Base-by-base conservation (phyloP, 2,888 invertebrate species). In the Anoncus sp. region DNA sequence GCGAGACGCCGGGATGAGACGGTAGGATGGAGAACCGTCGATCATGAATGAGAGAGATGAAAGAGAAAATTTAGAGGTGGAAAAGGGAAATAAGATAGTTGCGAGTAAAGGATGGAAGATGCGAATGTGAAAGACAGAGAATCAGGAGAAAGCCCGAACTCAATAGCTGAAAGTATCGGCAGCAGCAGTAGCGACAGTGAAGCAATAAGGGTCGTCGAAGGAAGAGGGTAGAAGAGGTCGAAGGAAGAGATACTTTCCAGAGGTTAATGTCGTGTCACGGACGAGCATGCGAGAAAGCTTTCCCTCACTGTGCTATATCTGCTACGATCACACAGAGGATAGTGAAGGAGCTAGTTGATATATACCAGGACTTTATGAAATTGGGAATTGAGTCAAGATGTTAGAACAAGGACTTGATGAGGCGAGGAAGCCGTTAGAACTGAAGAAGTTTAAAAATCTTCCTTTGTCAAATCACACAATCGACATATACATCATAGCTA, bases 1-100 rank as follows among this genome's bases (percentile, higher is more conserved):
- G 27, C 9, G 20, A n/a, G 31, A 49, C 16, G 18, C 9, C 35
- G 31, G 35, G 16, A 72, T 60, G 40, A 16, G 63, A 53, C 4
- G 16, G 45, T 22, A 55, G 53, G 63, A 60, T 24, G 38, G 6
- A 47, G 35, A 55, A 57, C 16, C 40, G 9, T 16, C 12, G 7
- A 47, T 35, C 40, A 24, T 7, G 18, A 65, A 57, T 57, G 24
- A 47, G n/a, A 62, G 43, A 62, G 67, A 66, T 47, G 10, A 57
- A 43, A 31, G 49, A 79, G 47, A 55, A 69, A 67, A 71, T 59
- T 75, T 49, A 66, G 55, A 69, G 14, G 38, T 45, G 62, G 51
- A 66, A 24, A 16, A 75, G 49, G 72, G 67, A 47, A 53, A 10
- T 9, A 65, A 59, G 62, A 53, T 35, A 43, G 16, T 35, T 16